Percentiles rank a stretch among this genome's conserved stretches.
Conservation (phyloP, 2,113 vertebrate genomes). For the Rhegmatorhina hoffmannsi region DNA sequence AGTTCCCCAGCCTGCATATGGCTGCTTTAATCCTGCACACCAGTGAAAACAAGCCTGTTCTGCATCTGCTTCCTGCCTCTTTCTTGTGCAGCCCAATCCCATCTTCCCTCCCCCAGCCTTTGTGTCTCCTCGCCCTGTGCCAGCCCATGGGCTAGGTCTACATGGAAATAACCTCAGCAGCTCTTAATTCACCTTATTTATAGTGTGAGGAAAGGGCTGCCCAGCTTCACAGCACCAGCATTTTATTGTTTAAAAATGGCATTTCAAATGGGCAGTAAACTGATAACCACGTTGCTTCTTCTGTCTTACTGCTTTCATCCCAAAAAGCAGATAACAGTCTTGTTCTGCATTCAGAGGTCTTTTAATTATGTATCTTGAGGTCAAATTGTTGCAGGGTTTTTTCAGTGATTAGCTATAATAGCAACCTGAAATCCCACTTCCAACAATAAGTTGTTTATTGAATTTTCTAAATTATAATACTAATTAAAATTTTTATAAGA, state of each 20-base stretch:
- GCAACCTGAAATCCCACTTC: background rate
- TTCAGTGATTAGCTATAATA: background rate
- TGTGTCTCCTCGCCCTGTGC: background rate
- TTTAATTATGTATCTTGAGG: background rate
- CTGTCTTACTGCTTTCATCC: background rate
- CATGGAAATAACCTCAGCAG: background rate
- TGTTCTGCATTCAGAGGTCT: background rate
- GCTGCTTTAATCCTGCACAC: background rate
- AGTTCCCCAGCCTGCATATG: fast-evolving
- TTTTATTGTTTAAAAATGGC: background rate
- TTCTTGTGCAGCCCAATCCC: background rate
- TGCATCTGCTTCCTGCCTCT: background rate
- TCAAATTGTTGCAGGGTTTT: background rate
- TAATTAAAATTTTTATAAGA: background rate
- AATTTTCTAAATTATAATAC: background rate
- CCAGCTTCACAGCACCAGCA: background rate
- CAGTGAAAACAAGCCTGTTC: background rate
- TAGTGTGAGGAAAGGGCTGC: background rate
- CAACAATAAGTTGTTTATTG: background rate
- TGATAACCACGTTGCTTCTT: background rate
- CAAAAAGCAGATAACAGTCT: background rate
- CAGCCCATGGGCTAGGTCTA: background rate
- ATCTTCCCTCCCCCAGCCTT: background rate
- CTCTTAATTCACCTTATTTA: background rate
- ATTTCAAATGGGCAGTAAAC: background rate